phyloP scores from a whole-genome alignment of 2,113 vertebrate genomes.

The Butorides virescens region DNA sequence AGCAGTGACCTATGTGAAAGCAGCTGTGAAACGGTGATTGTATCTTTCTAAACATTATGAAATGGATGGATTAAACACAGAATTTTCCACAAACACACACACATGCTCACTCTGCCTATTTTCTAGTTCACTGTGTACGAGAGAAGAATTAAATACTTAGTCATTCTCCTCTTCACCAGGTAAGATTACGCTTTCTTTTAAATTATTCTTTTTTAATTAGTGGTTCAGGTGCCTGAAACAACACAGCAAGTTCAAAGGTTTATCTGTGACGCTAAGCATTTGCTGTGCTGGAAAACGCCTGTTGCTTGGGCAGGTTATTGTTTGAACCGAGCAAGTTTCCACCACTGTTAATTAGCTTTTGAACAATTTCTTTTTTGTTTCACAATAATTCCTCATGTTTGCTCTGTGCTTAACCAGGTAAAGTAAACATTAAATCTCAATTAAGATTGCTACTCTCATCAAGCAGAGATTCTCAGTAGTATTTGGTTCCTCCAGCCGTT shows the following conservation, averaged over 20 bases:
- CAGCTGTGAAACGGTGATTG: not conserved
- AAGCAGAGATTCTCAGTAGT: not conserved
- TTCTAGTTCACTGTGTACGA: not conserved
- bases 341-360: conserved; percentile 56
- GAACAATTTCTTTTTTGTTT: not conserved
- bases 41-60: not conserved
- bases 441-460: conserved; percentile 29
- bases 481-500: not conserved
- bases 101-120: not conserved
- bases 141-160: conserved; percentile 12
- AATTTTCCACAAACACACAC: not conserved
- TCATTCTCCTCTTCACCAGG: not conserved
- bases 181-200: conserved; percentile 1
- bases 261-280: conserved; percentile 53
- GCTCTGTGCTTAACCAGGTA: conserved; percentile 30
- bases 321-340: conserved; percentile 30
- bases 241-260: conserved; percentile 39
- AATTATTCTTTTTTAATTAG: conserved; percentile 41
- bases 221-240: not conserved
- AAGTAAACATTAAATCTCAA: conserved; percentile 61
- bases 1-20: not conserved
- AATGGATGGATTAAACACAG: not conserved
- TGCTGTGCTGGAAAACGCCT: conserved; percentile 34
- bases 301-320: conserved; percentile 12
- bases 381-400: not conserved